Percentiles rank a stretch among this genome's conserved stretches.
phyloP scores from a whole-genome alignment of 2,888 invertebrate genomes.

The Sinopyrophorus schimmeli region DNA sequence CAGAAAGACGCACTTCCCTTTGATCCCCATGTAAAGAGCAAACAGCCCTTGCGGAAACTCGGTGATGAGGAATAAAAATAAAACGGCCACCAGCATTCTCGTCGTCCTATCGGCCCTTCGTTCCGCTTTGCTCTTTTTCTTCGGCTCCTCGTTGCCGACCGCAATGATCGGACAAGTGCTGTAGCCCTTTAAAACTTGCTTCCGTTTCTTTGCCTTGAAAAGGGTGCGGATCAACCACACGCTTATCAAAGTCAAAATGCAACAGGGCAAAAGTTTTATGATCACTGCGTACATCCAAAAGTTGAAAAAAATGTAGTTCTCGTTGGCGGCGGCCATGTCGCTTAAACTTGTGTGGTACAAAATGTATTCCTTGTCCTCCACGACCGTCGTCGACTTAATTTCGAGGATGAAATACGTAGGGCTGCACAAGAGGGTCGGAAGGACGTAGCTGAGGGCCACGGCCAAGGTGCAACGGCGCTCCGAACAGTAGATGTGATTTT shows the following conservation, averaged over 20 bases:
- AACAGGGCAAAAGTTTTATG: conserved; percentile 79
- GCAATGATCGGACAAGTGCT: conserved; percentile 57
- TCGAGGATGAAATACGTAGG: conserved; percentile 80
- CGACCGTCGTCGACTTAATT: conserved; percentile 59
- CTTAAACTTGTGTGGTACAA: conserved; percentile 62
- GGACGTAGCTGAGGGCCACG: conserved; percentile 73
- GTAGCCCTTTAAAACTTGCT: conserved; percentile 69
- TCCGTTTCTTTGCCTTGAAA: conserved; percentile 74
- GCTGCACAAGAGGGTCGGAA: conserved; percentile 79
- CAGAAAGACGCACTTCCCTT: conserved; percentile 72
- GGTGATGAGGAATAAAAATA: conserved; percentile 83
- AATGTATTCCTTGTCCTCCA: conserved; percentile 62
- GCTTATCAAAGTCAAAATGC: conserved; percentile 74
- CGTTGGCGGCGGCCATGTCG: conserved; percentile 51
- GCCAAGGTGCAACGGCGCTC: conserved; percentile 76
- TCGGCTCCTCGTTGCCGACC: conserved; percentile 38
- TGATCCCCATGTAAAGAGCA: conserved; percentile 65
- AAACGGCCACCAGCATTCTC: conserved; percentile 83
- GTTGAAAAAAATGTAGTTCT: conserved; percentile 61
- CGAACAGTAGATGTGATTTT: conserved; percentile 74
- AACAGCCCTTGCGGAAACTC: conserved; percentile 76
- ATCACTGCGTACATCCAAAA: conserved; percentile 82
- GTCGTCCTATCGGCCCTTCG: conserved; percentile 85
- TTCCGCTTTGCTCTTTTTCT: conserved; percentile 64
- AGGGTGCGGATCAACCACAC: conserved; percentile 72